Base-by-base conservation (phyloP, 2,113 vertebrate species). In the Crypturellus undulatus region DNA sequence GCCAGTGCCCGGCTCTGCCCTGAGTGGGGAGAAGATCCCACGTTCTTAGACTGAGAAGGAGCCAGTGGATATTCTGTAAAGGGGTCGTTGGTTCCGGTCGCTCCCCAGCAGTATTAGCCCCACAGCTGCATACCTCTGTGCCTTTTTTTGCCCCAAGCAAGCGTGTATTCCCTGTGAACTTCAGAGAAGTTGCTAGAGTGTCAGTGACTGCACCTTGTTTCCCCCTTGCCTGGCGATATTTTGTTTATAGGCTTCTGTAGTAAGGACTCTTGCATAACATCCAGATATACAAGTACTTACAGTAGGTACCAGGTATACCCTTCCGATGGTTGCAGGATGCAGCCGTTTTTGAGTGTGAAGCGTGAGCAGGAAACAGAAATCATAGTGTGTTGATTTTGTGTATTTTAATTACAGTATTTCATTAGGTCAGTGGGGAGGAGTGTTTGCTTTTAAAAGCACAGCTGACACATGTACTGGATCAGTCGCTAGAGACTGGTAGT, bases 121-220 rank as follows among this genome's bases (percentile, higher is more conserved):
- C 72, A 94, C 79, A 89, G 93, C 93, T 96, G 82, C 89, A 83
- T 84, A 96, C 94, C 97, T 97, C 87, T 95, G 98, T 98, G 98
- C 98, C 98, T 98, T 98, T 90, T 76, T 97, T 96, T 97, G 94
- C 96, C 96, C 69, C 81, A 94, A 95, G 90, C 92, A 95, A 95
- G 76, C 67, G 75, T 96, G 71, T 92, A 72, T 97, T 90, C 54
- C 75, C 84, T 58, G 93, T 91, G 87, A 93, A 24, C 95, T 90
- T 96, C 30, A 94, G 52, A 60, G 71, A 84, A 92, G 43, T 90
- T 94, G 13, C 92, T 92, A 96, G 93, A 42, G 95, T 93, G 94
- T 94, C 89, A 80, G 87, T 87, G 77, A 84, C 94, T 96, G 97
- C 97, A 98, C 97, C 97, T 97, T 97, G 85, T 93, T 97, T 97